A percentile compares a stretch with the other conserved stretches of the same genome.
Evolutionary conservation across 2,113 vertebrate genomes (phyloP).

Genomic region (Sylvia atricapilla): DNA sequence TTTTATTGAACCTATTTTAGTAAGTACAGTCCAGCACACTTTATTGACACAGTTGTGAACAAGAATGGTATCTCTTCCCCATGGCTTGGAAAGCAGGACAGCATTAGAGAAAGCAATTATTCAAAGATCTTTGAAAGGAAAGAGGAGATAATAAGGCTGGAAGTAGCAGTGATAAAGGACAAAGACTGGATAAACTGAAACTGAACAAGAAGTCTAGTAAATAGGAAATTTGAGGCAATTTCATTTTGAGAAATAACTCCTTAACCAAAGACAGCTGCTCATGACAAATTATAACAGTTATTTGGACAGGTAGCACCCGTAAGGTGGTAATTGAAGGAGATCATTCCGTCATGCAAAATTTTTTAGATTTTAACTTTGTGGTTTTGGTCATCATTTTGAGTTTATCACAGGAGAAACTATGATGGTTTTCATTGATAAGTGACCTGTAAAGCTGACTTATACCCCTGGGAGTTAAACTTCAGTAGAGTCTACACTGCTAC

Average conservation of each 20-base stretch:
- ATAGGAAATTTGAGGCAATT: neutral
- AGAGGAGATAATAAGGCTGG: neutral
- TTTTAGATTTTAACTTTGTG: neutral
- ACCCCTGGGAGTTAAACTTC: neutral
- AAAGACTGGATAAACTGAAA: neutral
- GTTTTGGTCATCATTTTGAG: neutral
- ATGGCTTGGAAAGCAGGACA: neutral
- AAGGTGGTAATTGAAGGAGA: neutral
- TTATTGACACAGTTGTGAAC: neutral
- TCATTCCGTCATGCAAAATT: neutral
- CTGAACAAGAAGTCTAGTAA: neutral
- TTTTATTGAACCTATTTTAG: neutral
- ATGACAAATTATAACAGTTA: neutral
- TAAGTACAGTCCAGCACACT: neutral
- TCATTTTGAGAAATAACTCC: neutral
- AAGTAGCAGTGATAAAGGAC: neutral
- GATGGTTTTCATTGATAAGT: neutral
- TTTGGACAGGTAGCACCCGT: neutral
- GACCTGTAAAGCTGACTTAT: neutral
- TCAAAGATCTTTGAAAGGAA: neutral
- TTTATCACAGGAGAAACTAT: neutral
- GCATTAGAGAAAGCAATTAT: neutral
- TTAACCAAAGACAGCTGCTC: neutral
- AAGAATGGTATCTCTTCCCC: neutral
- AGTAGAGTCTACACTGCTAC: neutral